Evolutionary conservation across 2,888 invertebrate genomes (phyloP).

Genomic region (Colostygia pectinataria): DNA sequence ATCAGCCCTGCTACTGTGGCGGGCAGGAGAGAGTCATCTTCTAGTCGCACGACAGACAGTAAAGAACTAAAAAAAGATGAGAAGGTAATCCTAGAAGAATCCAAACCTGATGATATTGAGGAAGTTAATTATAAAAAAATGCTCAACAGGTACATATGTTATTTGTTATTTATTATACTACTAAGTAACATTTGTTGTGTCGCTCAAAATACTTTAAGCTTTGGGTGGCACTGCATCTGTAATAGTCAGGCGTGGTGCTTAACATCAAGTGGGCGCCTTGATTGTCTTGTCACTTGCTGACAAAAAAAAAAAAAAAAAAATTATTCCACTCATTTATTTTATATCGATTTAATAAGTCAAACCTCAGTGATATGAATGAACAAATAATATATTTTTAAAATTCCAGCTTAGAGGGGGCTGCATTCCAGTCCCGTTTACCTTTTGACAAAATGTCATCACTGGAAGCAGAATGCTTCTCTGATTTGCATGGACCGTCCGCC

Average conservation of each 20-base stretch:
- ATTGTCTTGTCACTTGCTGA: too few species aligned
- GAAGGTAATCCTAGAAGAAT: conserved; percentile 25
- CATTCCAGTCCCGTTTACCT: conserved; percentile 96
- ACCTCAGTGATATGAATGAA: not conserved
- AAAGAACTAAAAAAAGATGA: conserved; percentile 76
- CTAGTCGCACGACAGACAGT: conserved; percentile 69
- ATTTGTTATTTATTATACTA: too few species aligned
- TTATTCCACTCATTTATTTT: too few species aligned
- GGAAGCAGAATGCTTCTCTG: conserved; percentile 97
- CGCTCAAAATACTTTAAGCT: too few species aligned
- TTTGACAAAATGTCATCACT: conserved; percentile 97
- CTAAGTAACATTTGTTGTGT: too few species aligned
- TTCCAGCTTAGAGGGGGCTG: conserved; percentile 92
- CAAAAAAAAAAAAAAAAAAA: too few species aligned
- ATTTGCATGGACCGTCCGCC: conserved; percentile 92
- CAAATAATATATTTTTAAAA: not conserved
- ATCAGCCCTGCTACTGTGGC: conserved; percentile 81
- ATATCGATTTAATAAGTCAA: too few species aligned
- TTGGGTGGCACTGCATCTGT: too few species aligned
- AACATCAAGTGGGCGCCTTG: too few species aligned
- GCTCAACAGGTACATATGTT: conserved; percentile 75
- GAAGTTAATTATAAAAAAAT: conserved; percentile 80
- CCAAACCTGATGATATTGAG: conserved; percentile 83
- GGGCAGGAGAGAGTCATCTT: conserved; percentile 79
- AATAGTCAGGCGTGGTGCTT: too few species aligned